Percentiles rank a stretch among this genome's conserved stretches.
These are phyloP conservation scores for Gymnocheta viridis DNA, from an alignment of 2,888 invertebrate genomes.

Conservation along the genomic window DNA sequence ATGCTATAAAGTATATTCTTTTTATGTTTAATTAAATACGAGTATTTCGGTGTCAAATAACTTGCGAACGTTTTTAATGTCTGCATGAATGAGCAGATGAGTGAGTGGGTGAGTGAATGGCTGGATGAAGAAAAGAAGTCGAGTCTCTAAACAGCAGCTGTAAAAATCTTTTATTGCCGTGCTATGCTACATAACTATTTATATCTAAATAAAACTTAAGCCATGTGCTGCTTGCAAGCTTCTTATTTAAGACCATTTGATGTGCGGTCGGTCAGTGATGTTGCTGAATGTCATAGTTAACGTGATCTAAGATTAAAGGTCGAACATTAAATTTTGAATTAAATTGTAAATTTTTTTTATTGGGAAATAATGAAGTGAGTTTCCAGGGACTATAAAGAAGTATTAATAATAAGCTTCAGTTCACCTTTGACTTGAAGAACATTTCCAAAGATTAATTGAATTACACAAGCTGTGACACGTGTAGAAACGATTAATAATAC, in stretches of 20 bases:
- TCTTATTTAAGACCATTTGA: not conserved
- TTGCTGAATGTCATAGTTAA: not conserved
- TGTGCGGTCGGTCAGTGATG: conserved; percentile 4
- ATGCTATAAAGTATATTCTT: conserved; percentile 37
- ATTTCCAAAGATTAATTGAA: no score
- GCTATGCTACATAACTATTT: not conserved
- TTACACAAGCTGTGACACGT: no score
- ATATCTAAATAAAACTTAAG: not conserved
- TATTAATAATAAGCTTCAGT: no score
- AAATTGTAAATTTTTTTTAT: not conserved
- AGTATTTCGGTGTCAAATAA: conserved; percentile 2
- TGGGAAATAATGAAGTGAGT: not conserved
- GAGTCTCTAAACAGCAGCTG: conserved; percentile 3
- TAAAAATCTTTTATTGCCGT: conserved; percentile 28
- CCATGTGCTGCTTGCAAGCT: not conserved
- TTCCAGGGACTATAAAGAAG: no score
- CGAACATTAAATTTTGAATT: not conserved
- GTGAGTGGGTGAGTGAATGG: not conserved
- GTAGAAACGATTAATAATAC: no score
- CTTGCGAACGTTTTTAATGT: conserved; percentile 21
- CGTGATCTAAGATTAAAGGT: not conserved
- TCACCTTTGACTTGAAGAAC: no score
- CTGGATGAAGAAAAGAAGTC: not conserved
- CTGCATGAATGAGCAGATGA: not conserved
- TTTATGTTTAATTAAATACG: conserved; percentile 19